Percentiles rank a stretch among this genome's conserved stretches.
phyloP scores from a whole-genome alignment of 2,797 vertebrate species.

The Synanceia verrucosa region DNA sequence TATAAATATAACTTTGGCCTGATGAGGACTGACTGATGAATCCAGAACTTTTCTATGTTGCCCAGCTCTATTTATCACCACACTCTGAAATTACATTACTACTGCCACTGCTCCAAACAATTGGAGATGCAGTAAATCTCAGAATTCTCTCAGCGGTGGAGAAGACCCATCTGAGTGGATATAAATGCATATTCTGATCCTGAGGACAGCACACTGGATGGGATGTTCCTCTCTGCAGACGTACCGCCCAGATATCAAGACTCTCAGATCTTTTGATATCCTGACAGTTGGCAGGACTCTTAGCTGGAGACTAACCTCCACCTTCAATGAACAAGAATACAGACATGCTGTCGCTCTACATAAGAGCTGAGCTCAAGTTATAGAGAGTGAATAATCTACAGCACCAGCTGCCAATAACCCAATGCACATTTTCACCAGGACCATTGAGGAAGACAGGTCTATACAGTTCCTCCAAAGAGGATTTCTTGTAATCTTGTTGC shows the following conservation, averaged over 20 bases:
- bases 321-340: slow-evolving; percentile 15
- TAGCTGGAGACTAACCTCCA: slow-evolving; percentile 15
- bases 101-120: slow-evolving; percentile 36
- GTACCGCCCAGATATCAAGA: slow-evolving; percentile 13
- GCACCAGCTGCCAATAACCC: background rate
- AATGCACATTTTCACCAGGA: background rate
- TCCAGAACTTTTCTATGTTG: slow-evolving; percentile 21
- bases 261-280: slow-evolving; percentile 23
- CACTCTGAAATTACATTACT: slow-evolving; percentile 28
- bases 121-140: slow-evolving; percentile 36
- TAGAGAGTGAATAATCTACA: slow-evolving; percentile 14
- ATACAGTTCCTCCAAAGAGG: slow-evolving; percentile 13
- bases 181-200: background rate
- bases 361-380: slow-evolving; percentile 5
- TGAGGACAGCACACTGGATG: slow-evolving; percentile 10
- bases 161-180: background rate
- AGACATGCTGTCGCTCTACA: slow-evolving; percentile 8
- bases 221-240: slow-evolving; percentile 21
- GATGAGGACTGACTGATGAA: slow-evolving; percentile 30
- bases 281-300: background rate
- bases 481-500: slow-evolving; percentile 14
- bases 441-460: background rate
- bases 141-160: background rate
- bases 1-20: slow-evolving; percentile 41
- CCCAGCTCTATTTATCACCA: slow-evolving; percentile 41